phyloP scores from a whole-genome alignment of 2,113 vertebrate species.

The Aegithalos caudatus region DNA sequence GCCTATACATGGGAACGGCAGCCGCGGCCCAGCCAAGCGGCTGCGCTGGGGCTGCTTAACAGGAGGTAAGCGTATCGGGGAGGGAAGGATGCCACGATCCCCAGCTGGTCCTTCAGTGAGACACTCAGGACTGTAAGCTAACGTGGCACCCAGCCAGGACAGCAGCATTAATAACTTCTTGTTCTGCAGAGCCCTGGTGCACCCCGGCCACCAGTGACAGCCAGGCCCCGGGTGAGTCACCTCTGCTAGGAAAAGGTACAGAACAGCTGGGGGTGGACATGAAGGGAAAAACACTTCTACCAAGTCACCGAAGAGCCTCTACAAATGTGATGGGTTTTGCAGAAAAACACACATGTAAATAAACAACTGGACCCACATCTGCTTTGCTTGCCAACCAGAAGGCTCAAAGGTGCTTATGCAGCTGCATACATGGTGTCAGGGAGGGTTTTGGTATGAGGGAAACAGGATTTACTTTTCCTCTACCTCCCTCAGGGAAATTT shows the following conservation, averaged over 20 bases:
- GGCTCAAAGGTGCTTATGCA: background rate
- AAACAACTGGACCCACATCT: background rate
- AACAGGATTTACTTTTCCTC: background rate
- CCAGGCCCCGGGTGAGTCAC: fast-evolving
- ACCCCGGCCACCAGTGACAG: background rate
- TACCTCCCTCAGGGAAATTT: background rate
- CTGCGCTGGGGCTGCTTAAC: background rate
- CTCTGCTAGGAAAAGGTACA: background rate
- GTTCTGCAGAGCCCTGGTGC: background rate
- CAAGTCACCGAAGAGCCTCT: background rate
- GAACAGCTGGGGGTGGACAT: fast-evolving
- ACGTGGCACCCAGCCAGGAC: constrained; percentile 26
- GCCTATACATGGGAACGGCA: background rate
- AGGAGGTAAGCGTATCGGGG: background rate
- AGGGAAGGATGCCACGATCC: constrained; percentile 36
- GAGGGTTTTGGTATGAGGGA: background rate
- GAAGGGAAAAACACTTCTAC: background rate
- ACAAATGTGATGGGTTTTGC: background rate
- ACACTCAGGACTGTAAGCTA: constrained; percentile 43
- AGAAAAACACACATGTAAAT: background rate
- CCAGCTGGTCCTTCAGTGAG: constrained; percentile 52
- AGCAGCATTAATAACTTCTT: constrained; percentile 45
- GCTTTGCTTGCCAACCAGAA: background rate
- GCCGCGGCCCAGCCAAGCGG: background rate
- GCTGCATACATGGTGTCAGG: background rate